A percentile compares a stretch with the other conserved stretches of the same genome.
phyloP scores from a whole-genome alignment of 2,113 vertebrate species.

The Balaeniceps rex region DNA sequence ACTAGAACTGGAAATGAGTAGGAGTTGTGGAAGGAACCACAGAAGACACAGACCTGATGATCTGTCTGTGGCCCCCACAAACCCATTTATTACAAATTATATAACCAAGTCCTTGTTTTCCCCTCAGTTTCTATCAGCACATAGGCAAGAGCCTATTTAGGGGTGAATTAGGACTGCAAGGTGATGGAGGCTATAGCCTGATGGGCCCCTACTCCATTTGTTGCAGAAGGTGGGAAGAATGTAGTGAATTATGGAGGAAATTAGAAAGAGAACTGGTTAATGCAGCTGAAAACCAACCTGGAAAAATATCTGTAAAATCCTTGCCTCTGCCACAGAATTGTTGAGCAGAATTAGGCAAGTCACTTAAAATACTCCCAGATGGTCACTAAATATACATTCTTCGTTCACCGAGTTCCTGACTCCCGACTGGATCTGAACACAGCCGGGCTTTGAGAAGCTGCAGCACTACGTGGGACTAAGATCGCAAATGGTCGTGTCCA shows the following conservation, averaged over 20 bases:
- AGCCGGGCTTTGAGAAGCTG: neutral
- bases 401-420: neutral
- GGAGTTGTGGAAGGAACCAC: neutral
- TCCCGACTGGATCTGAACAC: neutral
- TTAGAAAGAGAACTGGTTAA: neutral
- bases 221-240: neutral
- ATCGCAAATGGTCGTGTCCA: fast-evolving
- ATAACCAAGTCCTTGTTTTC: neutral
- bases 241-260: neutral
- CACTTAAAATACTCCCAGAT: neutral
- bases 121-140: neutral
- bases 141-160: neutral
- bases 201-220: neutral
- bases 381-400: neutral
- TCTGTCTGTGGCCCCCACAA: neutral
- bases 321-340: neutral
- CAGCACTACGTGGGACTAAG: neutral
- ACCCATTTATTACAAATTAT: neutral
- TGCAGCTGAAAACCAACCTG: neutral
- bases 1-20: neutral
- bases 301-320: neutral
- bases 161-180: neutral
- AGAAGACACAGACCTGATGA: neutral
- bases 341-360: neutral
- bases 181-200: neutral